These are phyloP conservation scores for Leptarthrus brevirostris DNA, from an alignment of 2,888 invertebrate species.

Conservation along the genomic window DNA sequence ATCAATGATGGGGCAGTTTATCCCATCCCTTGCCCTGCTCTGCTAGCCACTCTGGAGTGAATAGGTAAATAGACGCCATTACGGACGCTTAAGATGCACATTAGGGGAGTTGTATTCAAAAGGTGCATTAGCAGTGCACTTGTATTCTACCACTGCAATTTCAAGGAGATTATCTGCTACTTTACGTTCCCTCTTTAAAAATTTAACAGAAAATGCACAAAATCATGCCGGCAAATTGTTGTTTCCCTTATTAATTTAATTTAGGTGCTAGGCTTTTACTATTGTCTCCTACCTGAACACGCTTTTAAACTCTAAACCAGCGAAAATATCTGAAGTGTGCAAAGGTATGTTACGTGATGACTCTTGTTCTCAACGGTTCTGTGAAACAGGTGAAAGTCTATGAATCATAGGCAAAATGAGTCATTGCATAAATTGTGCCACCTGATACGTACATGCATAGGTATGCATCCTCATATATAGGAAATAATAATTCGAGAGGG, in stretches of 20 bases:
- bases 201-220: background rate
- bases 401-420: too few relatives aligned
- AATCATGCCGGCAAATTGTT: background rate
- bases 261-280: too few relatives aligned
- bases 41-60: background rate
- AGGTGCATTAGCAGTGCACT: slow-evolving; percentile 29
- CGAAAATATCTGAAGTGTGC: too few relatives aligned
- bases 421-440: too few relatives aligned
- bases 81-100: slow-evolving; percentile 17
- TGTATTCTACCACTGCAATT: slow-evolving; percentile 11
- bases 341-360: too few relatives aligned
- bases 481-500: too few relatives aligned
- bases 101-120: slow-evolving; percentile 28
- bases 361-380: too few relatives aligned
- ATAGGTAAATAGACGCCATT: slow-evolving; percentile 41
- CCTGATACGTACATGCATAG: too few relatives aligned
- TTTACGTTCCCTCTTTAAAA: background rate
- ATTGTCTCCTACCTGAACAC: too few relatives aligned
- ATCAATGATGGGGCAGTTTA: slow-evolving; percentile 31
- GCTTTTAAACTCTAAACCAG: too few relatives aligned
- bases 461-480: too few relatives aligned
- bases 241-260: slow-evolving; percentile 13
- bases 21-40: background rate
- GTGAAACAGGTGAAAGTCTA: too few relatives aligned
- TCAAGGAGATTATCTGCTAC: slow-evolving; percentile 29